A percentile compares a stretch with the other conserved stretches of the same genome.
These are phyloP conservation scores for Phymastichus coffea DNA, from an alignment of 1,140 invertebrate genomes.

Conservation along the genomic window DNA sequence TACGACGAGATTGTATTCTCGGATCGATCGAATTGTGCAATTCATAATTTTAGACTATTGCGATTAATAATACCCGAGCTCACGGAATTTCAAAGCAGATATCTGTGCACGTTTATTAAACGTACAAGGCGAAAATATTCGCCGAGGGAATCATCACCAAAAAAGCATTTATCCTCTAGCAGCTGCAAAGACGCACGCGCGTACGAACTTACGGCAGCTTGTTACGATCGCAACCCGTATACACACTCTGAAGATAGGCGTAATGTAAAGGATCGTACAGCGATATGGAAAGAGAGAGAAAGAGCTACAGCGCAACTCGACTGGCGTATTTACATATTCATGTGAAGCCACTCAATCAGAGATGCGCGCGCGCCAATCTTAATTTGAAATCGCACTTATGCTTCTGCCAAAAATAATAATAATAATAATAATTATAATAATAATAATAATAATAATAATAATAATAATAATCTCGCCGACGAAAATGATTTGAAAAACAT, in stretches of 20 bases:
- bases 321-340: constrained; percentile 16
- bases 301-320: not conserved
- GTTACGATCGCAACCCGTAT: not conserved
- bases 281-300: not conserved
- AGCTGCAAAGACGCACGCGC: too few relatives aligned
- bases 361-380: not conserved
- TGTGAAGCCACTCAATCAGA: constrained; percentile 9
- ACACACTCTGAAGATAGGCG: too few relatives aligned
- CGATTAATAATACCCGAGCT: too few relatives aligned
- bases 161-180: not conserved
- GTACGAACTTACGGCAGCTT: not conserved
- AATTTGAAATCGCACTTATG: constrained; percentile 6
- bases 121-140: not conserved
- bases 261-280: constrained; percentile 2
- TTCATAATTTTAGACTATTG: too few relatives aligned
- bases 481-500: not conserved
- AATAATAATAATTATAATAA: not conserved
- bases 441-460: too few relatives aligned
- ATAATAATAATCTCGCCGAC: not conserved
- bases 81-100: too few relatives aligned
- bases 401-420: not conserved
- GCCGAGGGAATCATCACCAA: not conserved
- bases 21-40: too few relatives aligned
- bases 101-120: too few relatives aligned
- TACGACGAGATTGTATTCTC: too few relatives aligned